Percentiles rank a stretch among this genome's conserved stretches.
phyloP scores from a whole-genome alignment of 2,113 vertebrate genomes.

The Scomber japonicus region DNA sequence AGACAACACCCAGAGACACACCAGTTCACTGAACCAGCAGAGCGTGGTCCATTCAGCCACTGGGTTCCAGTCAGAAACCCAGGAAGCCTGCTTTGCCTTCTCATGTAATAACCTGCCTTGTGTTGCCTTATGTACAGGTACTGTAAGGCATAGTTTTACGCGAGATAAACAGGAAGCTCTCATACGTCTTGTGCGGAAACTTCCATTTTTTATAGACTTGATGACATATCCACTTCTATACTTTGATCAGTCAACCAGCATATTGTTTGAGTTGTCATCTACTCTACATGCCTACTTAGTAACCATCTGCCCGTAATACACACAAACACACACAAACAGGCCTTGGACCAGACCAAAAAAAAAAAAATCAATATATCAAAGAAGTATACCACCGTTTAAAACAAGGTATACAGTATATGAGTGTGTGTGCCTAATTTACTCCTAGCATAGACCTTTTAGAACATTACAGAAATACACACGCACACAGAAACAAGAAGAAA shows the following conservation, averaged over 20 bases:
- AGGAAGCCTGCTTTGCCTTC: background rate
- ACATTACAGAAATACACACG: constrained; percentile 76
- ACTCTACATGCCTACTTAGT: background rate
- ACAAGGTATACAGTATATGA: too few species aligned
- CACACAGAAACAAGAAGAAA: constrained; percentile 59
- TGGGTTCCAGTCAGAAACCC: background rate
- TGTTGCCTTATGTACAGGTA: background rate
- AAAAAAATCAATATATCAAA: too few species aligned
- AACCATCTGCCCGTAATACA: background rate
- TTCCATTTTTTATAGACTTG: background rate
- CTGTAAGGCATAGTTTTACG: background rate
- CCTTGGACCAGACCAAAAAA: background rate
- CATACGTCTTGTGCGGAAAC: background rate
- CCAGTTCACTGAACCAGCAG: constrained; percentile 11
- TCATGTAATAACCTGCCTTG: background rate
- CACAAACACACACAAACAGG: background rate
- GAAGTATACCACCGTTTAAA: too few species aligned
- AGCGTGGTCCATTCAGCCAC: background rate
- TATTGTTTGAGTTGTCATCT: background rate
- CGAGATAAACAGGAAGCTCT: background rate
- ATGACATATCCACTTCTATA: background rate
- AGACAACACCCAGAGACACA: background rate
- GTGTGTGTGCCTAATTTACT: constrained; percentile 81
- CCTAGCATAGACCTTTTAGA: constrained; percentile 80
- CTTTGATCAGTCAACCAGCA: background rate